Conservation (phyloP, 64 coral and sea anemone genomes). For the Pocillopora damicornis region DNA sequence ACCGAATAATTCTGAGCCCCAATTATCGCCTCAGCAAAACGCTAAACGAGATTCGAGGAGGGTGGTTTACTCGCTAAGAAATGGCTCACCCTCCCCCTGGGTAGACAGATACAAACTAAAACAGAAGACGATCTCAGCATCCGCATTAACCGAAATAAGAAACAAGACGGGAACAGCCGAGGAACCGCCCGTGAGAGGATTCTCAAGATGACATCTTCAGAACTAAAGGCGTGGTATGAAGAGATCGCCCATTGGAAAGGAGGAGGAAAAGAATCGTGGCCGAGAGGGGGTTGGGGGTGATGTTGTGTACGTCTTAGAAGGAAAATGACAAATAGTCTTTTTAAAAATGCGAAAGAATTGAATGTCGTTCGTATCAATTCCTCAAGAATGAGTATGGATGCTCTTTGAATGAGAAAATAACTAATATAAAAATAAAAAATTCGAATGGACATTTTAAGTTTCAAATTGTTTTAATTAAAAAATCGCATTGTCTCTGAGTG, state of each 20-base stretch:
- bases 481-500: neutral
- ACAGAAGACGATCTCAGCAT: slow-evolving; percentile 66
- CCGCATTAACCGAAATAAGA: slow-evolving; percentile 16
- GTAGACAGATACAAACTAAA: slow-evolving; percentile 83
- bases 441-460: neutral
- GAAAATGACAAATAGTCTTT: no score
- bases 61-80: slow-evolving; percentile 64
- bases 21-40: slow-evolving; percentile 16
- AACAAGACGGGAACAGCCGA: neutral
- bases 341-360: no score
- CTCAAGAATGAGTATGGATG: neutral
- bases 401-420: neutral
- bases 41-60: slow-evolving; percentile 10
- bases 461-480: neutral
- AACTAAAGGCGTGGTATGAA: no score
- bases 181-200: slow-evolving; percentile 48
- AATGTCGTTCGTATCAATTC: no score
- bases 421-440: neutral
- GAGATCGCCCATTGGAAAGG: no score
- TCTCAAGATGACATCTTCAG: slow-evolving; percentile 42
- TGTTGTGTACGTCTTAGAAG: no score
- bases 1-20: slow-evolving; percentile 6
- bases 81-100: slow-evolving; percentile 79
- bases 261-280: no score
- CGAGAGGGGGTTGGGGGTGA: no score